Evolutionary conservation across 2,888 invertebrate species (phyloP), one percentile per base, ranked within the genome.

Genomic region (Exephanes ischioxanthus): DNA sequence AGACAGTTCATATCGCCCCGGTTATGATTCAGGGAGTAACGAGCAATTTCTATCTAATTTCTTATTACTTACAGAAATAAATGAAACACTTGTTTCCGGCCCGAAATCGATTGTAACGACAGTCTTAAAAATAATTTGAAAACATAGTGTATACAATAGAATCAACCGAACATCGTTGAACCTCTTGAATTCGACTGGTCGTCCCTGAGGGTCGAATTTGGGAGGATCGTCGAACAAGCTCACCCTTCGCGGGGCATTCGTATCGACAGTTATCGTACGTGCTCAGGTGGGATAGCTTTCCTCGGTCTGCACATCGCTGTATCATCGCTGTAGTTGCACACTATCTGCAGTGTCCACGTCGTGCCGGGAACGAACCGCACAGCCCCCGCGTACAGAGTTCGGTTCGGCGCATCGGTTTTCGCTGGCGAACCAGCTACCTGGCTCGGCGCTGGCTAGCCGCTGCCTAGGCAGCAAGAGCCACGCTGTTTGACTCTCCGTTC

Each of bases 251-350:
- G 37, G 78, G 61, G 71, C 76, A 77, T 80, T 85, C 71, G 68
- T 77, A 83, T 83, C 83, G 85, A 80, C 85, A 85, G 85, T 83
- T 85, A 85, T 83, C 80, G 80, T 80, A 83, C 83, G 83, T 85
- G 83, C 80, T 80, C 83, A 83, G 85, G 85, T 85, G 77, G 80
- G 26, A 76, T 72, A 67, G 80, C 67, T 45, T 63, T 58, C 66
- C 75, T 66, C 51, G 45, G 61, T 79, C 67, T 77, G 73, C 83
- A 83, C 85, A 85, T 80, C 58, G 70, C 53, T 51, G 41, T 0
- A 70, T 11, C 41, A 41, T 41, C 48, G 66, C 51, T 22, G 19
- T 33, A 48, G 77, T 78, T 48, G 68, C 84, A 80, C 61, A 83
- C 83, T 85, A 83, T 85, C 85, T 83, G 67, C 85, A 80, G 76